Base-by-base conservation (phyloP, 2,888 invertebrate species). In the Amphiduros pacificus region DNA sequence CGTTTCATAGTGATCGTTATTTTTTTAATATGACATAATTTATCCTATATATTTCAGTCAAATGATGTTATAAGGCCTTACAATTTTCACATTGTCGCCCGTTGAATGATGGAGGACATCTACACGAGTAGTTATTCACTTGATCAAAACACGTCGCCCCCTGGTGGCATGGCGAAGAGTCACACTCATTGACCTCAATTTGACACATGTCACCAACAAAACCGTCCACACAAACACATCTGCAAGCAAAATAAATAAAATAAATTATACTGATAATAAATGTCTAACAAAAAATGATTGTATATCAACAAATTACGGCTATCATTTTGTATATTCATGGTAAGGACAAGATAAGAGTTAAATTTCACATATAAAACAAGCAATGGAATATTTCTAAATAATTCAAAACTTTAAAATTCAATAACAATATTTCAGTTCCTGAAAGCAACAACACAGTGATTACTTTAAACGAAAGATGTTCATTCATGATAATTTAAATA, bases 141-240 rank as follows among this genome's bases (percentile, higher is more conserved):
- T 60, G 55, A 55, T 73, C 74, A 71, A 71, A 51, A 54, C 75
- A 77, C 6, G 71, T 71, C 20, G 66, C 73, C 5, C 72, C 73
- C 41, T 74, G 68, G 48, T 65, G n/a, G 22, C 60, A 60, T 3
- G 60, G 60, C 9, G 54, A 31, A 1, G 60, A 60, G 2, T 14
- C 24, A 29, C 60, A 60, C 36, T 60, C 60, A 28, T 60, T 22
- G 55, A 82, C 78, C 66, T 85, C 83, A 11, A 72, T 68, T 1
- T 78, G 74, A 70, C 88, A 88, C 22, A 83, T 77, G 9, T 72
- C 60, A 0, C 88, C 88, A n/a, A 80, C 81, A 58, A 83, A 86
- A 17, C 88, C 88, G 31, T 78, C 77, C 2, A 84, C 84, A 74
- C 88, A 88, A 44, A 83, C 80, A 73, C 88, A 88, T 63, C 86